Percentiles rank a stretch among this genome's conserved stretches.
phyloP scores from a whole-genome alignment of 2,113 vertebrate species.

The Xiphias gladius region DNA sequence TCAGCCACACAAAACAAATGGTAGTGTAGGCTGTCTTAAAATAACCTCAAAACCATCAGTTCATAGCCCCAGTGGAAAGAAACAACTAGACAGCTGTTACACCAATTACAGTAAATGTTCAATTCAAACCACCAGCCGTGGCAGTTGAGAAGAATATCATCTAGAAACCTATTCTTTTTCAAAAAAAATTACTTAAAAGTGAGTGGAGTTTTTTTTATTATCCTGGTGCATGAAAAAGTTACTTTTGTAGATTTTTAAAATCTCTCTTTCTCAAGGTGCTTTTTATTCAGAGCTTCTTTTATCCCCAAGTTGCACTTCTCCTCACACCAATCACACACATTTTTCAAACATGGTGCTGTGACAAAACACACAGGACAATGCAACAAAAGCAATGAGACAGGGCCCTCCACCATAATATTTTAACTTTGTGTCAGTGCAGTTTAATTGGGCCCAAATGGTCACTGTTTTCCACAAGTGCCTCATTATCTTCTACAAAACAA shows the following conservation, averaged over 20 bases:
- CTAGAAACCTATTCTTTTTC: neutral
- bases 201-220: neutral
- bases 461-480: constrained; percentile 57
- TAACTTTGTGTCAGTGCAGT: constrained; percentile 49
- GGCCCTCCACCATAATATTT: constrained; percentile 42
- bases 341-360: constrained; percentile 25
- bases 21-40: neutral
- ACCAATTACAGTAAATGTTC: neutral
- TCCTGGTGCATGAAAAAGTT: neutral
- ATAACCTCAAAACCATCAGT: neutral
- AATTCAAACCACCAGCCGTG: neutral
- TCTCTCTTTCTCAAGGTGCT: neutral
- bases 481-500: constrained; percentile 69
- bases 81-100: neutral
- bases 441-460: constrained; percentile 65
- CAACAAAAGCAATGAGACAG: constrained; percentile 20
- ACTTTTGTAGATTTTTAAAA: neutral
- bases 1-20: neutral
- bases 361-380: constrained; percentile 2
- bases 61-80: neutral
- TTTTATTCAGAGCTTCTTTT: constrained; percentile 49
- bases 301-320: constrained; percentile 3
- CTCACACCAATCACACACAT: constrained; percentile 6
- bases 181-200: constrained; percentile 10
- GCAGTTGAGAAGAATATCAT: neutral